phyloP scores from a whole-genome alignment of 2,888 invertebrate genomes.

The Drosophila kanekoi region DNA sequence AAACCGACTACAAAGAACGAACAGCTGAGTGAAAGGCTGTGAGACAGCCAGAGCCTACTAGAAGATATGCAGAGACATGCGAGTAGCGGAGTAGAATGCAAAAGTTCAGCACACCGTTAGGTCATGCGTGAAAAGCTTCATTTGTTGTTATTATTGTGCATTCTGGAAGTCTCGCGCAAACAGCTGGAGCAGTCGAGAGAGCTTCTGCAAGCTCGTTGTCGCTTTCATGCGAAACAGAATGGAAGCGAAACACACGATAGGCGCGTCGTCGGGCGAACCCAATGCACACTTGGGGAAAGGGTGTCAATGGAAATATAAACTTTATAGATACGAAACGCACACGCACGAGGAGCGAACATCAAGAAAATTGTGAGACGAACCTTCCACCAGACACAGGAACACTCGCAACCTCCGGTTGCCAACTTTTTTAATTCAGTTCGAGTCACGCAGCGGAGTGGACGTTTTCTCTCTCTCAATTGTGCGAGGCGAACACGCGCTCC shows the following conservation, averaged over 20 bases:
- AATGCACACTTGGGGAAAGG: constrained; percentile 61
- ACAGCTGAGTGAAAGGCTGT: constrained; percentile 35
- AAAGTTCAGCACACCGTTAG: constrained; percentile 17
- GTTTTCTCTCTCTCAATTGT: constrained; percentile 20
- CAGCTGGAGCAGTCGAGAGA: constrained; percentile 60
- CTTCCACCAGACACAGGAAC: constrained; percentile 42
- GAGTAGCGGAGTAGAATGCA: neutral
- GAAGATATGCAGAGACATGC: neutral
- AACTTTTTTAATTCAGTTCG: constrained; percentile 81
- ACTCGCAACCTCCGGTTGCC: constrained; percentile 34
- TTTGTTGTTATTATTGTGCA: constrained; percentile 49
- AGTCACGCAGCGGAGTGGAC: constrained; percentile 77
- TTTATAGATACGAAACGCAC: constrained; percentile 62
- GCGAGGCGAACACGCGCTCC: constrained; percentile 15
- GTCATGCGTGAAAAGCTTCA: constrained; percentile 41
- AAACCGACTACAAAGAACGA: neutral
- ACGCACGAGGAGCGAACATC: constrained; percentile 44
- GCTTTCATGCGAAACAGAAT: constrained; percentile 17
- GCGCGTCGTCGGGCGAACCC: constrained; percentile 18
- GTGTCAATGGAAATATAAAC: constrained; percentile 78
- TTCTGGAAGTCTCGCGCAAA: constrained; percentile 47
- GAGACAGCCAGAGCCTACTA: constrained; percentile 8
- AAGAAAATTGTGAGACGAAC: constrained; percentile 43
- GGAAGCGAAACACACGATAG: constrained; percentile 45
- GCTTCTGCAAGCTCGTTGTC: constrained; percentile 30